phyloP scores from a whole-genome alignment of 2,888 invertebrate species.

The Agrilus mali region DNA sequence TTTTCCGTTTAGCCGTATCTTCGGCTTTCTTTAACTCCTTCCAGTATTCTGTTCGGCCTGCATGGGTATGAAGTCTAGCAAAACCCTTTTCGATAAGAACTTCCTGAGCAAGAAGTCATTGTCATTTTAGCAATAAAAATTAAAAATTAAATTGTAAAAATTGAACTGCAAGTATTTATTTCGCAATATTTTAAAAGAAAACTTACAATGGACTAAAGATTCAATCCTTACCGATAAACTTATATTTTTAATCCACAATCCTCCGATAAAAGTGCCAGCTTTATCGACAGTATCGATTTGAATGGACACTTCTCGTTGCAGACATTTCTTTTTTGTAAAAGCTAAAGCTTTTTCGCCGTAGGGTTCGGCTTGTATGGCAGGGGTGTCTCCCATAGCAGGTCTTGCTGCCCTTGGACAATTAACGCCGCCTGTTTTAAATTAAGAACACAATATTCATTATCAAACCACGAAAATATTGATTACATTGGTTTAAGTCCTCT shows the following conservation, averaged over 20 bases:
- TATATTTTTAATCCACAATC: constrained; percentile 78
- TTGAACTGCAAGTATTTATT: no score
- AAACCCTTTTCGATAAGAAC: constrained; percentile 87
- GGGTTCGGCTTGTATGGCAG: constrained; percentile 69
- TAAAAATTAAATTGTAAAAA: no score
- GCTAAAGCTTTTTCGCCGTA: constrained; percentile 86
- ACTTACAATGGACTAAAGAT: no score
- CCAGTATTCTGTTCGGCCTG: constrained; percentile 77
- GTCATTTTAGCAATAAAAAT: not conserved
- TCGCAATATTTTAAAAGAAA: no score
- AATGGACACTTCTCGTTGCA: constrained; percentile 89
- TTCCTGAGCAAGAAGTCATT: constrained; percentile 15
- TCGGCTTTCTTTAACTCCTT: constrained; percentile 74
- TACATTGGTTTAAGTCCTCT: no score
- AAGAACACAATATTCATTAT: no score
- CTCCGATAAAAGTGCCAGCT: constrained; percentile 95
- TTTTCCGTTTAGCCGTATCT: constrained; percentile 72
- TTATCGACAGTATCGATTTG: constrained; percentile 87
- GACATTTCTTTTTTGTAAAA: constrained; percentile 77
- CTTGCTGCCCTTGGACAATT: constrained; percentile 76
- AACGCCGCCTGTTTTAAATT: constrained; percentile 48
- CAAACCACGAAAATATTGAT: constrained; percentile 7
- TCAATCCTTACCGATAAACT: constrained; percentile 69
- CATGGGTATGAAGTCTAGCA: constrained; percentile 85
- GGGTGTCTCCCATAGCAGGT: constrained; percentile 54